Base-by-base conservation (phyloP, 1,140 invertebrate genomes). In the Macrosteles quadrilineatus region DNA sequence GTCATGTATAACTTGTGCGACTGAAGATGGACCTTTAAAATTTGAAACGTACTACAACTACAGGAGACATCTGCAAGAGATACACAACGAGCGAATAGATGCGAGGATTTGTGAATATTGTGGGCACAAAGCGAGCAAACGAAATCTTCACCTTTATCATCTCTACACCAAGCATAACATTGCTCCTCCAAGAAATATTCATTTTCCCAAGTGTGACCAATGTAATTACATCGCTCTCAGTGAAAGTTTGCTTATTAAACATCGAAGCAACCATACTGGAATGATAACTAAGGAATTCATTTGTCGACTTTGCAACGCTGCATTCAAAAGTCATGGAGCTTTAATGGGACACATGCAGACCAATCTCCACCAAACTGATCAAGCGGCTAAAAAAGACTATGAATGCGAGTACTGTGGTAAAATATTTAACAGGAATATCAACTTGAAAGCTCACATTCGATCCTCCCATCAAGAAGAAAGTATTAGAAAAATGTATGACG, bases 51-150 rank as follows among this genome's bases (percentile, higher is more conserved):
- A 94, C 78, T 89, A 88, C 69, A 85, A 87, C 71, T 95, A 90
- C 76, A 84, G 91, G 67, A 87, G 89, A 69, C 93, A 95, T 82
- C 86, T 94, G 78, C 87, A 91, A 32, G 90, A 93, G 73, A 86
- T 91, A 0, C 92, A 95, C 75, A 88, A 89, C 74, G 90, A 93
- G 74, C 90, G 89, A 72, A 91, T 93, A 69, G 88, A 94, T 77
- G 82, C 88, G 1, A 85, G 87, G 27, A 86, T 96, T 67, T 95
- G 93, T 79, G 92, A 94, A 78, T 88, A 93, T 75, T 95, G 92
- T 80, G 93, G 93, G 0, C 87, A 90, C 72, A 88, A 88, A 74
- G 89, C 91, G 14, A 83, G 81, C 0, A 93, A 91, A 75, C 84
- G 91, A 62, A 91, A 91, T 74, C 86, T 92, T 64, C 80, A 94